Evolutionary conservation across 1,140 invertebrate genomes (phyloP), one percentile per base, ranked within the genome.

Genomic region (Papilio glaucus): DNA sequence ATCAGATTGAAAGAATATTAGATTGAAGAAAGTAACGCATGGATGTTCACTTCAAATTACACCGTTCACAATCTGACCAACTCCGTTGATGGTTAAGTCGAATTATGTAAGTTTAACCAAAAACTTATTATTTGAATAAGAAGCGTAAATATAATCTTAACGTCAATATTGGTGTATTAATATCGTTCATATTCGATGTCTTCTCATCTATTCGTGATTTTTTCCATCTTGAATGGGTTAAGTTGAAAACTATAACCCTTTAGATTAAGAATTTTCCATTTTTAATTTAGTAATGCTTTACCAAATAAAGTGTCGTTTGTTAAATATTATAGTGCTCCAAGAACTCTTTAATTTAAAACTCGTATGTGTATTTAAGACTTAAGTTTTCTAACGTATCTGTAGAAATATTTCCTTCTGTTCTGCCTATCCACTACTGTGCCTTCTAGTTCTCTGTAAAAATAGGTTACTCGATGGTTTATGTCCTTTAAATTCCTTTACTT

Each of bases 371-470:
- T 26, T 67, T 68, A 45, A 45, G 39, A 65, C 15, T 39, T n/a
- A n/a, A 33, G 29, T 33, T 33, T 68, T 71, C 45, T 67, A 67
- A 71, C 53, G 21, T 15, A 57, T 72, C 15, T 69, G 45, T 69
- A 69, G 33, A 6, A 18, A 41, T 62, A 62, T 41, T 73, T 71
- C 45, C 71, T 83, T 85, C 69, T 76, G 76, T 72, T 80, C 85
- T 75, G 77, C 49, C 69, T 88, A 87, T 83, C 83, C 79, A 90
- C 84, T 88, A 90, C 86, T 89, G 89, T 91, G 88, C 89, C 89
- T 91, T 91, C 88, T 91, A 91, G 85, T 86, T 86, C 85, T 81
- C 79, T 83, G 78, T 84, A 75, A 86, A 89, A 81, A 85, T 90
- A 89, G 71, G 80, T 83, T 80, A 72, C 80, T 81, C 69, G 61